Evolutionary conservation across 2,888 invertebrate genomes (phyloP), one percentile per base, ranked within the genome.

Genomic region (Nemoura dubitans): DNA sequence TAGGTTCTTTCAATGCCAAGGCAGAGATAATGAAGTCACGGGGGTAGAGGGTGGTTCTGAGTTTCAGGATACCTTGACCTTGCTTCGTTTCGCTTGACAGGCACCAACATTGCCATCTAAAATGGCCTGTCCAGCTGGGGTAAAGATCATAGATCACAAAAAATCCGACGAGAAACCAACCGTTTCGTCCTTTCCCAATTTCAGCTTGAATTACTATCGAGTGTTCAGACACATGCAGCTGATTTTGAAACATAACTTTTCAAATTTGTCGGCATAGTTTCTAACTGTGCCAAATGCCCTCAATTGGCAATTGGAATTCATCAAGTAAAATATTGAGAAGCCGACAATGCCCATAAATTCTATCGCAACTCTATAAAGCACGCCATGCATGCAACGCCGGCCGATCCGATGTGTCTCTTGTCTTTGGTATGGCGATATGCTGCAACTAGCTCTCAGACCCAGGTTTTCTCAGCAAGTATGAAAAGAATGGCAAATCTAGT

Each of bases 231-330:
- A 59, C 59, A 59, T 59, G 59, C 21, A 21, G 59, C 59, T 21
- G 59, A 59, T 59, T 59, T 59, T 59, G 59, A 59, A 59, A 59
- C 59, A 59, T 59, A 59, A 59, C 59, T 10, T 59, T 59, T 59
- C 59, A 21, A 59, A 59, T 59, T 59, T 59, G 59, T 59, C 59
- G 59, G 59, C 59, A 21, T 59, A 59, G 59, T 59, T 59, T 21
- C 59, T 59, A 59, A 59, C 59, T 59, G 14, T 59, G 59, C 59
- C 59, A 59, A 59, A 59, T 59, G 59, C 59, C 59, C 59, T 59
- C 59, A 59, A 59, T 59, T 59, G 59, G 59, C 59, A 59, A 59
- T 59, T 59, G 59, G 59, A 59, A 59, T 59, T 59, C 59, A 59
- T 59, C 59, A 59, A 59, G 59, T 59, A 59, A 59, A 59, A 59